These are phyloP conservation scores for Caprella mutica DNA, from an alignment of 2,888 invertebrate species.

Conservation along the genomic window DNA sequence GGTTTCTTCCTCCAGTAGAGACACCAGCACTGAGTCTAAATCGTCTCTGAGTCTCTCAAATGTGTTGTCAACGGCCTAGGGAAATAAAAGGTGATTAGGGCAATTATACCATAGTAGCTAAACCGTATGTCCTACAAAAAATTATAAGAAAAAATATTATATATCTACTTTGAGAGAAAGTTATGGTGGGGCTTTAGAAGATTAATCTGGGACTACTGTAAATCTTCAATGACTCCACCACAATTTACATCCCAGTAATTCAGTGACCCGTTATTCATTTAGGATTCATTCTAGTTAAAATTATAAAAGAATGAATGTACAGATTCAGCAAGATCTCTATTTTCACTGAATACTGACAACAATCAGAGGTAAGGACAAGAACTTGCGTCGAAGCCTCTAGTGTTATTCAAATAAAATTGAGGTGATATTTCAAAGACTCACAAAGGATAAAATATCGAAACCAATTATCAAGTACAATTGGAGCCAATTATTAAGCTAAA, in stretches of 20 bases:
- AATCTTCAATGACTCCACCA: background rate
- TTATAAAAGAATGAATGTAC: background rate
- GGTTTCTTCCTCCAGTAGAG: conserved; percentile 34
- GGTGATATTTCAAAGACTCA: too few species aligned
- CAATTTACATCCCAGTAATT: background rate
- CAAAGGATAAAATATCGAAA: too few species aligned
- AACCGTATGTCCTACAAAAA: background rate
- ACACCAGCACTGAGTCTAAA: conserved; percentile 45
- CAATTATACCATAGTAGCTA: background rate
- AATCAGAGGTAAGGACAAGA: too few species aligned
- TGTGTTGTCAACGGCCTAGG: conserved; percentile 51
- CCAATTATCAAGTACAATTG: too few species aligned
- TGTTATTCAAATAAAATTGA: too few species aligned
- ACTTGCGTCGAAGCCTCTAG: too few species aligned
- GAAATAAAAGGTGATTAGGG: background rate
- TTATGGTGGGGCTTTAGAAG: too few species aligned
- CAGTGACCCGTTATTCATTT: too few species aligned
- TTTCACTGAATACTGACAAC: too few species aligned
- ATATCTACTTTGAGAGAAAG: background rate
- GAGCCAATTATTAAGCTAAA: too few species aligned
- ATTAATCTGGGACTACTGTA: background rate
- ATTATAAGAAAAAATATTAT: background rate
- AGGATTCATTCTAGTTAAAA: too few species aligned
- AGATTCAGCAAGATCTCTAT: too few species aligned
- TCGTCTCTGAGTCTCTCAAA: conserved; percentile 80